Conservation (phyloP, 2,113 vertebrate genomes). For the Barnardius zonarius region DNA sequence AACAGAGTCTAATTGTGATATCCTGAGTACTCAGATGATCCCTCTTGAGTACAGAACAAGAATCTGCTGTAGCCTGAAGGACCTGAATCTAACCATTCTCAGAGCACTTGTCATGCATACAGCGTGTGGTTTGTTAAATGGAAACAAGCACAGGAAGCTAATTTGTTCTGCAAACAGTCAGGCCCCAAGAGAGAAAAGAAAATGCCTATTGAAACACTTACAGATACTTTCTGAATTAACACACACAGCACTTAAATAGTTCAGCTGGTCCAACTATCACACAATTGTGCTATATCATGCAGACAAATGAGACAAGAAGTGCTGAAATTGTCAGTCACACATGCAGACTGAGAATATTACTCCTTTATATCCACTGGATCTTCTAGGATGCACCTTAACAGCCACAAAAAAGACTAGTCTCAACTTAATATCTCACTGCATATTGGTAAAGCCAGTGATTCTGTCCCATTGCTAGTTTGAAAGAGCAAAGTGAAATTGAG, state of each 20-base stretch:
- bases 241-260: background rate
- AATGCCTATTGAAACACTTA: background rate
- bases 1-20: background rate
- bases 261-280: background rate
- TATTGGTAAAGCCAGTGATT: background rate
- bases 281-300: background rate
- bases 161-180: slow-evolving; percentile 12
- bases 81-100: background rate
- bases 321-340: background rate
- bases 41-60: background rate
- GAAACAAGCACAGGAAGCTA: background rate
- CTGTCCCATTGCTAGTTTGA: background rate
- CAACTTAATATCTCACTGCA: background rate
- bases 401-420: background rate
- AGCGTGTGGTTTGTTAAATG: background rate
- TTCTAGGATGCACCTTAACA: background rate
- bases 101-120: background rate
- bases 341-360: background rate
- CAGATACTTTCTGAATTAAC: background rate
- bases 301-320: background rate
- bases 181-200: background rate
- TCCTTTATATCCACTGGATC: background rate
- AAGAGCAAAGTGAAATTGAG: background rate
- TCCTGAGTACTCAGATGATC: background rate
- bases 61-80: background rate